Evolutionary conservation across 2,113 vertebrate species (phyloP).

Genomic region (Spea bombifrons): DNA sequence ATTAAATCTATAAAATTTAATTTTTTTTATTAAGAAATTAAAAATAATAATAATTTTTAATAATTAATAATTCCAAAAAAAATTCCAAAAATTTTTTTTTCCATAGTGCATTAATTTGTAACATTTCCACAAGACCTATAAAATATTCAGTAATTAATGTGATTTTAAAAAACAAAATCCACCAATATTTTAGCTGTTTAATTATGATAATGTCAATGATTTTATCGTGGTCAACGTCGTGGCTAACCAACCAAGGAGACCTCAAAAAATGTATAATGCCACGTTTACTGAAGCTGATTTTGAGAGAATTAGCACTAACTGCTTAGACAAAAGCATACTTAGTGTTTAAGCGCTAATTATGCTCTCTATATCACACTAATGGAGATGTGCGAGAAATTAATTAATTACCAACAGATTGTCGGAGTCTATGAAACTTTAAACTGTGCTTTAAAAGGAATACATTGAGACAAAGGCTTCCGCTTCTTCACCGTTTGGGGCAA

Average conservation of each 20-base stretch:
- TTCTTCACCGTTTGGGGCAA: not conserved
- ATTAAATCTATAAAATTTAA: no score
- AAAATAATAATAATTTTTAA: no score
- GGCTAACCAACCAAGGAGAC: no score
- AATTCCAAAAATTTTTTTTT: no score
- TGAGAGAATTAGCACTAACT: not conserved
- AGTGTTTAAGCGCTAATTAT: constrained; percentile 12
- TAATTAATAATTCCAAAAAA: no score
- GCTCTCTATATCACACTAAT: constrained; percentile 17
- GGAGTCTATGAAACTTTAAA: not conserved
- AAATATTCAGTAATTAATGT: no score
- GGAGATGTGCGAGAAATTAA: constrained; percentile 27
- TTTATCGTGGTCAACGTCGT: not conserved
- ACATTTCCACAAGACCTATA: no score
- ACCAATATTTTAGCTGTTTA: no score
- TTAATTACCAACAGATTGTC: constrained; percentile 15
- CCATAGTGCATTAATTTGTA: no score
- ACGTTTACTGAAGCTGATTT: not conserved
- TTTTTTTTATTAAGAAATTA: no score
- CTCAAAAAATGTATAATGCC: not conserved
- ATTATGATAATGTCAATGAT: no score
- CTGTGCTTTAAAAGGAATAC: not conserved
- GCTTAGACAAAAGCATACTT: constrained; percentile 7
- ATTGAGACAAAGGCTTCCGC: not conserved
- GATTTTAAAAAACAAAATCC: no score